A percentile compares a stretch with the other conserved stretches of the same genome.
Conservation (phyloP, 2,888 invertebrate species). For the Agrochola litura region DNA sequence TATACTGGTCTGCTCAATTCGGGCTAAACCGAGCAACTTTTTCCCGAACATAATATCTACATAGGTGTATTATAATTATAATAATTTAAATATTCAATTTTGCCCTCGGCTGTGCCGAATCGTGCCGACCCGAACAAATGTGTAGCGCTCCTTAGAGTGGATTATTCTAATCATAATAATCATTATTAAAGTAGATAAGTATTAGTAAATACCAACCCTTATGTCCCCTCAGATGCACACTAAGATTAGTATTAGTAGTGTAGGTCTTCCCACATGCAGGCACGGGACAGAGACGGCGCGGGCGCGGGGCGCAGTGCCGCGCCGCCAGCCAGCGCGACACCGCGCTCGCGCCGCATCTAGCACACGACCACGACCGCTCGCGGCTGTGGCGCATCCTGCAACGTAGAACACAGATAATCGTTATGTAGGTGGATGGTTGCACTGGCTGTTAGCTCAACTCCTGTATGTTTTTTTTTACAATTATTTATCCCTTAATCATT, state of each 20-base stretch:
- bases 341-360: conserved; percentile 69
- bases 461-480: neutral
- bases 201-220: conserved; percentile 69
- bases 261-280: conserved; percentile 75
- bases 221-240: conserved; percentile 76
- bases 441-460: neutral
- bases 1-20: neutral
- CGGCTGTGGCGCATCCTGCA: conserved; percentile 75
- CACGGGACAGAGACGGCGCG: conserved; percentile 70
- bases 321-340: conserved; percentile 74
- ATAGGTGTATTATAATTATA: neutral
- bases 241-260: conserved; percentile 78
- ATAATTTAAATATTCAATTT: neutral
- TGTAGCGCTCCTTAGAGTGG: neutral
- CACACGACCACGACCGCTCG: conserved; percentile 73
- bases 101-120: neutral
- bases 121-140: neutral
- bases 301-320: conserved; percentile 73
- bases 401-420: neutral
- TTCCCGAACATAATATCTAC: neutral
- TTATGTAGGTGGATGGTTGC: neutral
- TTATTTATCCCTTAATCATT: neutral
- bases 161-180: neutral
- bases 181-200: neutral
- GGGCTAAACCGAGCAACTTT: neutral